phyloP scores from a whole-genome alignment of 2,888 invertebrate species.

The Phaonia tiefii region DNA sequence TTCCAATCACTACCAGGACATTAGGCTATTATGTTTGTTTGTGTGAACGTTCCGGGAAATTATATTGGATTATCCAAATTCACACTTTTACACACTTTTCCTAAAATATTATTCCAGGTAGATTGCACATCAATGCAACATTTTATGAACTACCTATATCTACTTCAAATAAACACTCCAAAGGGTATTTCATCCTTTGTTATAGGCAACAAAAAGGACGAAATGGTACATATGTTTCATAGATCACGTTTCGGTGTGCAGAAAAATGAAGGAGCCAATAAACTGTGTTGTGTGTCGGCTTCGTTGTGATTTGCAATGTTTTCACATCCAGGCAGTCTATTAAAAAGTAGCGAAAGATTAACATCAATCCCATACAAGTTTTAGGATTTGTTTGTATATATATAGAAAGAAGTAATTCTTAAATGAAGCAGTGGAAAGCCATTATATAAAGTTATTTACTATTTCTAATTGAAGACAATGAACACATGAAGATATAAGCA shows the following conservation, averaged over 20 bases:
- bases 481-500: too few relatives aligned
- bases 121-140: slow-evolving; percentile 15
- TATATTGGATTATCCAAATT: slow-evolving; percentile 54
- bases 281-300: slow-evolving; percentile 3
- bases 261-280: neutral
- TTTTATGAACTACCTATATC: neutral
- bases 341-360: neutral
- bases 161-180: too few relatives aligned
- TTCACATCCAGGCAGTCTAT: neutral
- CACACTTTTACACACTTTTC: slow-evolving; percentile 65
- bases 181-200: too few relatives aligned
- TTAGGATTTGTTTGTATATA: neutral
- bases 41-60: slow-evolving; percentile 30
- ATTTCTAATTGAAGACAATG: too few relatives aligned
- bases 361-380: neutral
- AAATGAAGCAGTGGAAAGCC: too few relatives aligned
- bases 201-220: neutral
- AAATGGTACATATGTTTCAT: neutral
- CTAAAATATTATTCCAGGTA: slow-evolving; percentile 65
- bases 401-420: too few relatives aligned
- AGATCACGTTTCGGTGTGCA: slow-evolving; percentile 6
- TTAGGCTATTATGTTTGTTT: slow-evolving; percentile 11
- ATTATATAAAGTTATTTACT: too few relatives aligned
- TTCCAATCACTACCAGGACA: neutral
- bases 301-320: neutral